Base-by-base conservation (phyloP, 2,888 invertebrate species). In the Scaptomyza cyrtandrae region DNA sequence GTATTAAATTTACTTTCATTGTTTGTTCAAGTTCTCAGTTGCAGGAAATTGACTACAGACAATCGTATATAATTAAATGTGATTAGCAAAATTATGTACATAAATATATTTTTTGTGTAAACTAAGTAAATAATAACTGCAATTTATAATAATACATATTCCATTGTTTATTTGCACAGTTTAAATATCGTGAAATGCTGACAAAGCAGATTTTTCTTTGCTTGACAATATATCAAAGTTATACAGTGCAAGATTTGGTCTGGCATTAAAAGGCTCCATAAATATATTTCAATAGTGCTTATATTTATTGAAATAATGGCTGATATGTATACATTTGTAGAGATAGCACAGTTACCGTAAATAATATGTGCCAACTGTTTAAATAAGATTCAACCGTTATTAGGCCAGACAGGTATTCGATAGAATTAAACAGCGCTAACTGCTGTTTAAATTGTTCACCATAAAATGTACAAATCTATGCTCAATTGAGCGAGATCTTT, bases 311-410 rank as follows among this genome's bases (percentile, higher is more conserved):
- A 59, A 43, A 24, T 7, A 54, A 37, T 73, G 11, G 43, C 29
- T 58, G 43, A 52, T 56, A 44, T 50, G 19, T 14, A 16, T 13
- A 33, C 35, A 11, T 66, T 33, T 27, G 33, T 48, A 35, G n/a
- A 49, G 35, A 27, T 57, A 46, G 13, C 19, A 33, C 14, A 57
- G 50, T 45, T 41, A 31, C 24, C 11, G 35, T 50, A 35, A 44
- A 39, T 19, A 11, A 29, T 27, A 11, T 53, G 43, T 56, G 37
- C 4, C 70, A 74, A 49, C 77, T 76, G 71, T 61, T 11, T 44
- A 60, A 70, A 66, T 52, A 58, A 35, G 13, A 45, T 43, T 31
- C 4, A 6, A 19, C 14, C 29, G 16, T 39, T 58, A 33, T 50
- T 16, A 1, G 33, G 13, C 6, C 6, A 56, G 6, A 29, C 45